Evolutionary conservation across 2,113 vertebrate species (phyloP).

Genomic region (Rhinoderma darwinii): DNA sequence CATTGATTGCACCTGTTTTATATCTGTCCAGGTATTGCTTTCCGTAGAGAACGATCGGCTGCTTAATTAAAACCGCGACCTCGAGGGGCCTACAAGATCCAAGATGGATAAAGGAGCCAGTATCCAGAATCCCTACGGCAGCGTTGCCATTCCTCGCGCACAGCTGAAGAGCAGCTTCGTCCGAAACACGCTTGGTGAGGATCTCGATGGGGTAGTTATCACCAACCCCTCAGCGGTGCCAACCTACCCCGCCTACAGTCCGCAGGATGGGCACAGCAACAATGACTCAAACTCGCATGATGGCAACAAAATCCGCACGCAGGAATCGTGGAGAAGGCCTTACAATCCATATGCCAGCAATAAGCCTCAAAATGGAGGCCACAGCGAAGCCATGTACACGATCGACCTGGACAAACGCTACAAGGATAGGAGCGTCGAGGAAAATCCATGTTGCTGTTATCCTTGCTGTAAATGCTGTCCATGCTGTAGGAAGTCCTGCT

Average conservation of each 20-base stretch:
- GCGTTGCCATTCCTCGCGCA: constrained; percentile 74
- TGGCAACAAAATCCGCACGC: not conserved
- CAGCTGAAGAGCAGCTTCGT: constrained; percentile 75
- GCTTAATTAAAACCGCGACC: not conserved
- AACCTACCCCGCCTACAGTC: constrained; percentile 1
- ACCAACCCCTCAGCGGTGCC: constrained; percentile 63
- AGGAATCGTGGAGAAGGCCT: constrained; percentile 63
- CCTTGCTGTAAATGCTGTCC: constrained; percentile 68
- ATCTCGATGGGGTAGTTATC: constrained; percentile 65
- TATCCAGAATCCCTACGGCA: constrained; percentile 77
- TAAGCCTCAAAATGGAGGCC: constrained; percentile 60
- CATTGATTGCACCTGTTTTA: not conserved
- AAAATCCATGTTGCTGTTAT: constrained; percentile 63
- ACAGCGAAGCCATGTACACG: constrained; percentile 54
- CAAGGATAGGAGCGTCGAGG: not conserved
- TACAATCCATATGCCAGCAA: constrained; percentile 72
- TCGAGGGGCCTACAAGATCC: not conserved
- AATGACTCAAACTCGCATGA: not conserved
- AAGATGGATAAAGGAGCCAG: constrained; percentile 73
- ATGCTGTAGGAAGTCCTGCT: constrained; percentile 68
- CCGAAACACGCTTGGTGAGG: constrained; percentile 63
- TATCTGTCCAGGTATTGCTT: not conserved
- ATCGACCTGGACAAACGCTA: constrained; percentile 67
- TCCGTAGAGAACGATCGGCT: not conserved
- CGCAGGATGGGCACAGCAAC: accelerated